Conservation (phyloP, 2,113 vertebrate genomes). For the Misgurnus mizolepis region DNA sequence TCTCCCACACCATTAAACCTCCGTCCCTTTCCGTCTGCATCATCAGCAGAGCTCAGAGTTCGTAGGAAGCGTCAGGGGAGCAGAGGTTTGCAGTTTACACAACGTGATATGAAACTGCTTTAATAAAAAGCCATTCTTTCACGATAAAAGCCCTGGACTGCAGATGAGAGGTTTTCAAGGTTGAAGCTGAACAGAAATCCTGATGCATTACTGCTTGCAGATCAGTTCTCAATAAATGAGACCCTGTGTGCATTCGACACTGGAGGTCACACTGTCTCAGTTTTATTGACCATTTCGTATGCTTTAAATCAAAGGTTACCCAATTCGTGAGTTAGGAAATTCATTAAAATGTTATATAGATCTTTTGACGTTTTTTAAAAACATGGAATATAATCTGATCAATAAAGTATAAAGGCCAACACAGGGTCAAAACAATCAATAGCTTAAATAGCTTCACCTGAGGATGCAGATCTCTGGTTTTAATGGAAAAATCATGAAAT, state of each 20-base stretch:
- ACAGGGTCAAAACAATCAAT: slow-evolving; percentile 59
- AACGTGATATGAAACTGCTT: neutral
- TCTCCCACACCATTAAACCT: neutral
- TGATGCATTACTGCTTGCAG: neutral
- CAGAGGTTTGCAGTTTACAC: neutral
- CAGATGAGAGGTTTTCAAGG: neutral
- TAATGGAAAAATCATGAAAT: too few relatives aligned
- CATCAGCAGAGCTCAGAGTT: slow-evolving; percentile 3
- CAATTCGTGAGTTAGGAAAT: neutral
- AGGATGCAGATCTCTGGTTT: slow-evolving; percentile 1
- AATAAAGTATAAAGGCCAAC: slow-evolving; percentile 60
- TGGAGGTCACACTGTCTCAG: neutral
- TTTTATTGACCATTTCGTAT: neutral
- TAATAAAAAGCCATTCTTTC: slow-evolving; percentile 6
- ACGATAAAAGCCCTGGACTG: neutral
- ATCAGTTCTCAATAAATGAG: neutral
- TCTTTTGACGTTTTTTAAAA: neutral
- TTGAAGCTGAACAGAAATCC: neutral
- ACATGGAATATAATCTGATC: slow-evolving; percentile 30
- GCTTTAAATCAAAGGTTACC: neutral
- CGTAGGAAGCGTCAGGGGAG: neutral
- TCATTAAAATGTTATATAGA: slow-evolving; percentile 1
- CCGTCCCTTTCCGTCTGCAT: neutral
- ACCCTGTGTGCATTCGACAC: neutral
- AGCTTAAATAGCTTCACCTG: slow-evolving; percentile 51